Evolutionary conservation across 2,113 vertebrate genomes (phyloP), one percentile per base, ranked within the genome.

Genomic region (Fukomys damarensis): DNA sequence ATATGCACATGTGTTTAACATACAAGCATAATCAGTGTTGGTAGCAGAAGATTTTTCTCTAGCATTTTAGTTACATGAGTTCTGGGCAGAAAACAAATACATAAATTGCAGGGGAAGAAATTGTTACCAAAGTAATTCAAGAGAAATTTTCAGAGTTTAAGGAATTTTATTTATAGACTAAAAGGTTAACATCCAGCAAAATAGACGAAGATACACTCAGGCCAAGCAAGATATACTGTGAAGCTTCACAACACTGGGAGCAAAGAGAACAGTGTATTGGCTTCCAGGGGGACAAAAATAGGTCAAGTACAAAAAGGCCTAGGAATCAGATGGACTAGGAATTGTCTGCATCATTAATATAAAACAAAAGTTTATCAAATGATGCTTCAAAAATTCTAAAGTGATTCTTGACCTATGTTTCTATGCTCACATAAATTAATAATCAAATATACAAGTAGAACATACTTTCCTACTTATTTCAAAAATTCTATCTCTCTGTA

Each of bases 281-380:
- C 46, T 93, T 74, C 41, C 41, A 85, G 59, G 76, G 11, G 19
- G 72, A n/a, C 58, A 65, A 72, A 95, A 91, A 80, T 91, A 66
- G 38, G 41, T 81, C 28, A 90, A 38, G 12, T 24, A 61, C 41
- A 93, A 89, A 93, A 89, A 56, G 20, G 17, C 52, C 52, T 3
- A 85, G 14, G 43, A 92, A 94, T 74, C 68, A 91, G 19, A 81
- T 89, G 52, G 3, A 56, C 93, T 92, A 92, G 88, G n/a, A 61
- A 63, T 66, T 81, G 91, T 82, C 68, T 93, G 26, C 5, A 54
- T 61, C 56, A 35, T 94, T 17, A 59, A 7, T 61, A 68, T 81
- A 76, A 92, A 89, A 7, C 38, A 91, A 46, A 91, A 86, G 12
- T 11, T 13, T 52, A 58, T 76, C 43, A 32, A 95, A 5, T 56